Evolutionary conservation across 2,113 vertebrate genomes (phyloP).

Genomic region (Brienomyrus brachyistius): DNA sequence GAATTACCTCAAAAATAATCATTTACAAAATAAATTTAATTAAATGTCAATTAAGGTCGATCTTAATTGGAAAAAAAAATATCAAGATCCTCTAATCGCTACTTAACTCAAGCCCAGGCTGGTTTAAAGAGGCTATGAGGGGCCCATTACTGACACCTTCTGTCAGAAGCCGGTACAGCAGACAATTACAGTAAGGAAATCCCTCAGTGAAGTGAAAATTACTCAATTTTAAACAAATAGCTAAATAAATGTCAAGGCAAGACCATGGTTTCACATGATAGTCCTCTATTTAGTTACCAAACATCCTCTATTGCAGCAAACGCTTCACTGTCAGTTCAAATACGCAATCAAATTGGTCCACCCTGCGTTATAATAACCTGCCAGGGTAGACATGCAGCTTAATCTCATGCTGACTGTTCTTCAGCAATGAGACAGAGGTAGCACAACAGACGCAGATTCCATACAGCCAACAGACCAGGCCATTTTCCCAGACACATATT

Average conservation of each 20-base stretch:
- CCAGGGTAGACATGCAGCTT: neutral
- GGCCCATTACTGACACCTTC: conserved; percentile 51
- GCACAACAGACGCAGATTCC: neutral
- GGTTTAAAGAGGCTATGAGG: neutral
- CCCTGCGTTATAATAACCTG: neutral
- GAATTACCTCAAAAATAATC: neutral
- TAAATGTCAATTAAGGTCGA: neutral
- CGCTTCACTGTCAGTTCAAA: neutral
- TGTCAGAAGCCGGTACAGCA: conserved; percentile 26
- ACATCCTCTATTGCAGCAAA: neutral
- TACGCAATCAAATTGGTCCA: neutral
- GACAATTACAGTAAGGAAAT: neutral
- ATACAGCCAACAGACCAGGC: neutral
- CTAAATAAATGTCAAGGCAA: neutral
- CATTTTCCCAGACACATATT: neutral
- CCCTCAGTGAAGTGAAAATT: neutral
- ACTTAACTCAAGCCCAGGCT: neutral
- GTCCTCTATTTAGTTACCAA: neutral
- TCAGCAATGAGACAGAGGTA: neutral
- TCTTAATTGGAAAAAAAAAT: neutral
- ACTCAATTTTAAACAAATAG: neutral
- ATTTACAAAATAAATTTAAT: conserved; percentile 1
- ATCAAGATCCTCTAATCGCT: neutral
- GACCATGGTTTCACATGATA: neutral
- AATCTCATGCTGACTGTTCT: neutral